Conservation (phyloP, 2,888 invertebrate genomes). For the Oligia latruncula region DNA sequence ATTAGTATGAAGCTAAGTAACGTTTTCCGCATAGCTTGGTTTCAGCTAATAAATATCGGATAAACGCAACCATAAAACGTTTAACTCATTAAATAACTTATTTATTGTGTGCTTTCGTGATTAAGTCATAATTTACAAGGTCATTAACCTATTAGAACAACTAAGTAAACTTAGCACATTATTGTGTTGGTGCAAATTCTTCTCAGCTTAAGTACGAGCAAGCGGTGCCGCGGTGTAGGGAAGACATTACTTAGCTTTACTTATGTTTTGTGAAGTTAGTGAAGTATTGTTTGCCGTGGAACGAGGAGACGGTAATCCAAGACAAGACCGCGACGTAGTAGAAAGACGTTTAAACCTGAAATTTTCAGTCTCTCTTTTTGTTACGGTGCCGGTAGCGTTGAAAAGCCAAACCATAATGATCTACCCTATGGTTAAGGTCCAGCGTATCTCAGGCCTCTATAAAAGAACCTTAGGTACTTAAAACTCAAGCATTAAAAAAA, state of each 20-base stretch:
- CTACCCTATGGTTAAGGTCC: no score
- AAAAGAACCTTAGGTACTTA: no score
- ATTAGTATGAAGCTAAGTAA: constrained; percentile 8
- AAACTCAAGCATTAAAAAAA: neutral
- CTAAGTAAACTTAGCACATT: constrained; percentile 35
- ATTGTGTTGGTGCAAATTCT: constrained; percentile 10
- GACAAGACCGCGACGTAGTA: neutral
- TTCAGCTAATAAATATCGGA: constrained; percentile 44
- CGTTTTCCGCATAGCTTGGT: constrained; percentile 35
- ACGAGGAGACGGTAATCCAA: neutral
- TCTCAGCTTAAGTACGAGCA: neutral
- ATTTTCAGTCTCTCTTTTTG: neutral
- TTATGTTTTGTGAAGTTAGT: neutral
- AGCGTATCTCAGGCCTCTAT: no score
- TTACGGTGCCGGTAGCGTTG: neutral
- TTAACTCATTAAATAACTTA: constrained; percentile 35
- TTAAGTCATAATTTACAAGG: constrained; percentile 44
- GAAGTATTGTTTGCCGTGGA: neutral
- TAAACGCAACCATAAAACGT: constrained; percentile 41
- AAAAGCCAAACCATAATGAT: no score
- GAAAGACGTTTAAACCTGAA: neutral
- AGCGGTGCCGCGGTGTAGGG: neutral
- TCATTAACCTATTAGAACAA: constrained; percentile 29
- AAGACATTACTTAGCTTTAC: constrained; percentile 33
- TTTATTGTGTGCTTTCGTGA: constrained; percentile 36